Evolutionary conservation across 2,888 invertebrate genomes (phyloP), one percentile per base, ranked within the genome.

Genomic region (Hoplodrina blanda): DNA sequence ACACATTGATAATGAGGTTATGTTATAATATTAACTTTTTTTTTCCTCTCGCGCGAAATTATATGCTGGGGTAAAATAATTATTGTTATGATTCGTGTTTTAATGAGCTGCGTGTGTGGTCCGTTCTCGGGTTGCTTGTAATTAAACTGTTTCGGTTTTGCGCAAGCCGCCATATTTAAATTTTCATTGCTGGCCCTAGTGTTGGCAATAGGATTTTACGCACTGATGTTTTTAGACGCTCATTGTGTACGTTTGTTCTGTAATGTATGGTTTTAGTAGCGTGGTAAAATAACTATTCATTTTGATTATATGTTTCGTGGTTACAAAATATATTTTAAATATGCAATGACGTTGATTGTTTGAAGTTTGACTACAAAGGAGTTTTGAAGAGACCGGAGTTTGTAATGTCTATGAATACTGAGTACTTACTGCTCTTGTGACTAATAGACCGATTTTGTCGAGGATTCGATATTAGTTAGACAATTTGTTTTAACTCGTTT

Each of bases 1-100:
- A 95, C 96, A 96, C 95, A 92, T 94, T 95, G 94, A 95, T 95
- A 96, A 94, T 94, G 90, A 95, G 93, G 94, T 94, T 95, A 95
- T 94, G 94, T 95, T 95, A 93, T 95, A 94, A 94, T 94, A 93
- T 90, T 92, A 76, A 72, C 46, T 88, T 89, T 91, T 93, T 94
- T 25, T 94, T 89, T 89, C 83, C 82, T 82, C 80, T 82, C 81
- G 87, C 93, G 95, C 95, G 93, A 95, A 95, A 95, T 95, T 94
- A 95, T 95, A 94, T 92, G 91, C 90, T 90, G 89, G 89, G 81
- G 86, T 90, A 90, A 94, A 94, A 94, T 93, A 93, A 94, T 95
- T 92, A 95, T 94, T 92, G 92, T 94, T 95, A 92, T 92, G 94
- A 91, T 91, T 91, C 89, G 84, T 80, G 89, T 90, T 93, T 92